Evolutionary conservation across 1,140 invertebrate genomes (phyloP), one percentile per base, ranked within the genome.

Genomic region (Maconellicoccus hirsutus): DNA sequence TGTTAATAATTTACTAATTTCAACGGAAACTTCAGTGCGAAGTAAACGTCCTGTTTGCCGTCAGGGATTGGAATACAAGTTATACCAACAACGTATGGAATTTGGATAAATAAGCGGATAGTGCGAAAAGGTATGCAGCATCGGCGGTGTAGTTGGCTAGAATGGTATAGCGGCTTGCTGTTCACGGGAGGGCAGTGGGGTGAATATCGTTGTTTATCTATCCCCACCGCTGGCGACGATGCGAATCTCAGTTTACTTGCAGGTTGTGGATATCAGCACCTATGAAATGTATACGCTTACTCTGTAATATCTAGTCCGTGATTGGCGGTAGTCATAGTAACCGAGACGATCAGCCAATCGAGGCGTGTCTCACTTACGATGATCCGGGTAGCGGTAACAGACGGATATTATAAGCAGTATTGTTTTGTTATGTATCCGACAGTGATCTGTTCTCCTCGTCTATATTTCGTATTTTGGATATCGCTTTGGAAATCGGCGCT

Each of bases 311-410:
- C 61, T 25, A 22, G 22, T 8, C 22, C 61, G 61, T 25, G 72
- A 75, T 74, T 74, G 74, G 73, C 63, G 33, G 73, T 75, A 23
- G 74, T 72, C 73, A 75, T 75, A 73, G 74, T 70, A 71, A 74
- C 75, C 71, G 63, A 23, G 22, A 70, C 71, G 63, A 70, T 71
- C 74, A 70, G 74, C 72, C 73, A 74, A 74, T 72, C 69, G 70
- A 70, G 72, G 71, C 66, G 70, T 26, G 69, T 29, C 1, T 59
- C n/a, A 14, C 16, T 69, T 42, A 71, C 26, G 33, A 70, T 39
- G 26, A 29, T 39, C 69, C 29, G 69, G 69, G 26, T 29, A 70
- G 33, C 33, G 26, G 21, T 70, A 70, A 33, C 69, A 70, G 69
- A 74, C 72, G 69, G 70, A 72, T 75, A 71, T 73, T 71, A 72